Evolutionary conservation across 53 echinoderm and acorn worm genomes (phyloP), one percentile per base, ranked within the genome.

Genomic region (Echinarachnius parma): DNA sequence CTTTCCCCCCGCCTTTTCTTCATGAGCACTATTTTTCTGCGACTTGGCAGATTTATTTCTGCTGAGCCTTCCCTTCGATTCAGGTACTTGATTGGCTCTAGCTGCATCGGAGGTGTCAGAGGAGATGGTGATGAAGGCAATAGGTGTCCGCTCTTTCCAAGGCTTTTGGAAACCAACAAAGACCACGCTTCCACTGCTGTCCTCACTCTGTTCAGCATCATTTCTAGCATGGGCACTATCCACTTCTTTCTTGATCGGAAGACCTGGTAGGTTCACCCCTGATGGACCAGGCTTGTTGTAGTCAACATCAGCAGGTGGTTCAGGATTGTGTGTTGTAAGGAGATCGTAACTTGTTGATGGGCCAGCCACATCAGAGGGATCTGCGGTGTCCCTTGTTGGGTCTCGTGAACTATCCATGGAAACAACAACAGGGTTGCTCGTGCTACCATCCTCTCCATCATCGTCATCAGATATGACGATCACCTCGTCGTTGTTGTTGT

Each of bases 281-380:
- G 77, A 76, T 2, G 77, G 77, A 39, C 77, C 77, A 4, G 77
- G 77, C 33, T 61, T 31, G 47, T 61, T 33, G 32, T 16, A 61
- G 48, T 76, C 48, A 20, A 16, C 25, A 23, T 24, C 37, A 24
- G 45, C 36, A 10, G 93, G 93, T 4, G 93, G 89, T 46, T 93
- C 93, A 15, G 93, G 93, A 46, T 93, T 93, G 50, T 80, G 89
- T 4, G 93, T 86, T 33, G 77, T 20, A 4, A 83, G 76, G 4
- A 79, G 52, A 49, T 89, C 82, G 22, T 62, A 58, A 21, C 75
- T 61, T 30, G 79, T 54, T 8, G 79, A 48, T 31, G 81, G 82
- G 24, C 59, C 83, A 19, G 34, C 42, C 0, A 23, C 57, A 10
- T 47, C 58, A 19, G 80, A 46, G 3, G 77, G 46, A 14, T 21